These are phyloP conservation scores for Forficula auricularia DNA, from an alignment of 1,140 invertebrate genomes.

Conservation along the genomic window DNA sequence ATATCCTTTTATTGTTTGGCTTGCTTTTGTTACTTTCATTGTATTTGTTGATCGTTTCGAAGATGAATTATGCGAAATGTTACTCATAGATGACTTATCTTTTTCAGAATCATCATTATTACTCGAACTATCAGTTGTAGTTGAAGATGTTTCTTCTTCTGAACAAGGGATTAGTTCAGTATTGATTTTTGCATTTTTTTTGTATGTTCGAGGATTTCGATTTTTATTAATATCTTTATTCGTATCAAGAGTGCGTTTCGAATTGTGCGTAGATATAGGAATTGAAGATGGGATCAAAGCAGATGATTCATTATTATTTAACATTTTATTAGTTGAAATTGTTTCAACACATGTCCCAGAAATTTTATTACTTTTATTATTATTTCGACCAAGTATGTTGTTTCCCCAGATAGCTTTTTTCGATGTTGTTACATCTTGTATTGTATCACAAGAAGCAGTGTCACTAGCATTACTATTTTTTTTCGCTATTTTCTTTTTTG, in stretches of 20 bases:
- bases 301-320: constrained; percentile 12
- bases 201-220: constrained; percentile 7
- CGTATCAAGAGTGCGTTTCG: constrained; percentile 32
- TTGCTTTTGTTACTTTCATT: no score
- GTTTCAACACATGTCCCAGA: constrained; percentile 4
- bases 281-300: constrained; percentile 46
- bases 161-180: constrained; percentile 22
- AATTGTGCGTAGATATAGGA: constrained; percentile 54
- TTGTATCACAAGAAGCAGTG: neutral
- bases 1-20: no score
- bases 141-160: constrained; percentile 52
- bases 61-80: no score
- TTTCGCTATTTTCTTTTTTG: constrained; percentile 10
- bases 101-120: constrained; percentile 31
- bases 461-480: constrained; percentile 8
- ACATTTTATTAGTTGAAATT: constrained; percentile 11
- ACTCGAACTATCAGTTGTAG: constrained; percentile 47
- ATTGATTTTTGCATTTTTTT: constrained; percentile 3
- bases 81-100: neutral
- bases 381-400: neutral
- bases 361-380: constrained; percentile 9
- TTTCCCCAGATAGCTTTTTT: constrained; percentile 4
- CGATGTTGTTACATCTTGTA: neutral
- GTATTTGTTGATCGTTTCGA: no score
- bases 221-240: constrained; percentile 15